Evolutionary conservation across 1,140 invertebrate genomes (phyloP), one percentile per base, ranked within the genome.

Genomic region (Eupristina koningsbergeri): DNA sequence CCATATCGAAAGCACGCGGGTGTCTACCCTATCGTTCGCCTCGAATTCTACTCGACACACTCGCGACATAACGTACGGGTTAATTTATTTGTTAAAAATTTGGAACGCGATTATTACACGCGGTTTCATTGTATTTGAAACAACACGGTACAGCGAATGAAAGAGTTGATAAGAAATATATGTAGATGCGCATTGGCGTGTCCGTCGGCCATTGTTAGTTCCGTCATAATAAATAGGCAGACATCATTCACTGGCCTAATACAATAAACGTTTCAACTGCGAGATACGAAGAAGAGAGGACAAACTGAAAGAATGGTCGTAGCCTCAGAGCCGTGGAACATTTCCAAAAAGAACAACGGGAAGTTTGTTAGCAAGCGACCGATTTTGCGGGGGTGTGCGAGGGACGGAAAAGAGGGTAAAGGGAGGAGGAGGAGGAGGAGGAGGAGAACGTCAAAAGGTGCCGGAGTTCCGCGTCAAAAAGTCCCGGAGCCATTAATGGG

Each of bases 391-490:
- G 80, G 71, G 80, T 67, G 80, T 53, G 61, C 15, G 45, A 34
- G 64, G 45, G 79, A 31, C n/a, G 17, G 22, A 3, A 75, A 47
- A 22, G n/a, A 67, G 41, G 36, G 67, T 22, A 71, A 11, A 45
- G 41, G 6, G 41, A 41, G 15, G 64, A 34, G 64, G 45, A 63
- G 15, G 41, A 3, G 36, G 39, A 8, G 45, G 17, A 47, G 31
- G 79, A 31, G 36, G 17, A 8, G 19, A 71, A n/a, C 67, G 67
- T 71, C 34, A 80, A 63, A 69, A 69, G 78, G 78, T 41, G 53
- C 63, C 78, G 41, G 41, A 78, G 76, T 78, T 78, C 76, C 75
- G 81, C 81, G 81, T 83, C 81, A 83, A 83, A 83, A 83, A 83
- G 75, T 45, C 64, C 81, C 75, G 75, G 64, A 19, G 78, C 83